These are phyloP conservation scores for Falco punctatus DNA, from an alignment of 2,113 vertebrate genomes.

Conservation along the genomic window DNA sequence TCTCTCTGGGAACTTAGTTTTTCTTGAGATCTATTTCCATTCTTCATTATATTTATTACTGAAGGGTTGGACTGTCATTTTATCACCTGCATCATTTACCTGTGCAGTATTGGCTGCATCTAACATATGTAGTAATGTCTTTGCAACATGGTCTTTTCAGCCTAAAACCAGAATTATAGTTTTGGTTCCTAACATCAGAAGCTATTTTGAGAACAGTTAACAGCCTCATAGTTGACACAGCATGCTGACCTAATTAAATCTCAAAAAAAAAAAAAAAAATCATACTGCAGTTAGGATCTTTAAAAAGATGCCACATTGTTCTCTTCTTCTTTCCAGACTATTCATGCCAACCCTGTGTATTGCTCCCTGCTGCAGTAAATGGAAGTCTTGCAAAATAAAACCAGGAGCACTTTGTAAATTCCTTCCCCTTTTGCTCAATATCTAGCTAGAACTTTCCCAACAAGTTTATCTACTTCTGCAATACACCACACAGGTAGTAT, in stretches of 20 bases:
- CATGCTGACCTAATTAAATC: neutral
- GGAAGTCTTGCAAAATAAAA: neutral
- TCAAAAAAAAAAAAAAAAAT: neutral
- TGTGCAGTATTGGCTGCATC: neutral
- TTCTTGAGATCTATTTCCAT: neutral
- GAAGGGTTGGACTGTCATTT: neutral
- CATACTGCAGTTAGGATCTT: neutral
- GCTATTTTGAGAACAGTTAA: neutral
- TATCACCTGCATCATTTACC: neutral
- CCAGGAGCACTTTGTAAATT: neutral
- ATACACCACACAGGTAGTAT: neutral
- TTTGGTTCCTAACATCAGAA: neutral
- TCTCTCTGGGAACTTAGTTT: neutral
- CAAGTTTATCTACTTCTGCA: neutral
- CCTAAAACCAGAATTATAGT: neutral
- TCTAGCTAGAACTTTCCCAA: neutral
- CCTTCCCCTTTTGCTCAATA: neutral
- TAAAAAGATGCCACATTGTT: neutral
- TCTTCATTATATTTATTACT: neutral
- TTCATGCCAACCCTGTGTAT: neutral
- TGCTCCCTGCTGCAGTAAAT: neutral
- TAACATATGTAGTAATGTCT: neutral
- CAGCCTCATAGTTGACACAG: neutral
- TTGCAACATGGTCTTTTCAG: neutral
- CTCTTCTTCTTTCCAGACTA: neutral